phyloP scores from a whole-genome alignment of 2,888 invertebrate genomes.

The Octonoba sinensis region DNA sequence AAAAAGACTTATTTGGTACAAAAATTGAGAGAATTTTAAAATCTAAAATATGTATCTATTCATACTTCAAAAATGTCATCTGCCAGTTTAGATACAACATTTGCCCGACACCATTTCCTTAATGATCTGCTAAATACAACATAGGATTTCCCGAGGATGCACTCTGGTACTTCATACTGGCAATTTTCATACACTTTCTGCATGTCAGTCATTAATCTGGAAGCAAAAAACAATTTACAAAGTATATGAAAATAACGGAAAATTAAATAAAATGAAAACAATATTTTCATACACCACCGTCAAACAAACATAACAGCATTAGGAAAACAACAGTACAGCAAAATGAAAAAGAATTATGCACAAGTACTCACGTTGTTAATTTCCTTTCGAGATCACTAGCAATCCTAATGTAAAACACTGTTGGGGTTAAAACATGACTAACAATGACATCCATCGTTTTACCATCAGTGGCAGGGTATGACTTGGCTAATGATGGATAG shows the following conservation, averaged over 20 bases:
- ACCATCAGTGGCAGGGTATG: background rate
- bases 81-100: conserved; percentile 73
- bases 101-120: conserved; percentile 78
- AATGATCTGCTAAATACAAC: conserved; percentile 73
- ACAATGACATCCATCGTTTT: conserved; percentile 64
- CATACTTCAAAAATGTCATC: conserved; percentile 71
- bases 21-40: background rate
- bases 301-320: too few species aligned
- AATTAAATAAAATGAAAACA: background rate
- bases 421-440: conserved; percentile 68
- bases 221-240: background rate
- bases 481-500: conserved; percentile 6
- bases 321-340: too few species aligned
- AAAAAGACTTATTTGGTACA: conserved; percentile 1
- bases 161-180: conserved; percentile 68
- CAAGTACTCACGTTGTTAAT: conserved; percentile 27
- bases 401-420: conserved; percentile 76
- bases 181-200: conserved; percentile 74
- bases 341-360: too few species aligned
- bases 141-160: conserved; percentile 75
- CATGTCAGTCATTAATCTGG: conserved; percentile 74
- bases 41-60: background rate
- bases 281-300: too few species aligned
- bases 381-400: conserved; percentile 43
- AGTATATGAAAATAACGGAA: background rate